Percentiles rank a stretch among this genome's conserved stretches.
Evolutionary conservation across 2,888 invertebrate species (phyloP).

Genomic region (Dasysyrphus albostriatus): DNA sequence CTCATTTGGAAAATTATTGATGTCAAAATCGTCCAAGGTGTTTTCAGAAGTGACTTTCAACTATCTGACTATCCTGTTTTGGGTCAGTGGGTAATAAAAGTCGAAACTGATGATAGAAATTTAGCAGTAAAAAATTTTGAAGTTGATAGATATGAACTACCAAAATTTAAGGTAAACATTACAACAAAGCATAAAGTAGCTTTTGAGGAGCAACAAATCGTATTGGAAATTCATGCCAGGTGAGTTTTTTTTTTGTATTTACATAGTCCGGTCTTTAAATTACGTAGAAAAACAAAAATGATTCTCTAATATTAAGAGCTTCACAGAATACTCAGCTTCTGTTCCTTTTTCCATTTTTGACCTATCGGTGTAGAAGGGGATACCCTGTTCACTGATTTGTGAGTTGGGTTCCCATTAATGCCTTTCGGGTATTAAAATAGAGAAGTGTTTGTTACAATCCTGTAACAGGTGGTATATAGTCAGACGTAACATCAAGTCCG

Average conservation of each 20-base stretch:
- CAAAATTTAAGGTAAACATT: conserved; percentile 95
- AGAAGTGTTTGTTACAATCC: too few species aligned
- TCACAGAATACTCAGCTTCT: too few species aligned
- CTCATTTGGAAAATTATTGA: conserved; percentile 92
- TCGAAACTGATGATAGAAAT: conserved; percentile 51
- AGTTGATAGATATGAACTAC: conserved; percentile 95
- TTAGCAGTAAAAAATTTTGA: conserved; percentile 81
- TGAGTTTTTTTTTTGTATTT: conserved; percentile 73
- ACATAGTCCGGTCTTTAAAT: too few species aligned
- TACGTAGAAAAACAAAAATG: too few species aligned
- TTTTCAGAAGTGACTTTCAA: conserved; percentile 90
- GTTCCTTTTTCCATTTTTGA: too few species aligned
- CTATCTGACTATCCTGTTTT: conserved; percentile 91
- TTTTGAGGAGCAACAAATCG: conserved; percentile 91
- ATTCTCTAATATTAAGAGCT: too few species aligned
- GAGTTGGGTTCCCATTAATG: too few species aligned
- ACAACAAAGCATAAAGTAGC: conserved; percentile 90
- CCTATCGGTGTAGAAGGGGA: too few species aligned
- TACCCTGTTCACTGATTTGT: too few species aligned
- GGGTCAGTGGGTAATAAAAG: conserved; percentile 91
- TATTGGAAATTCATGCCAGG: conserved; percentile 87
- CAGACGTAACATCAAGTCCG: too few species aligned
- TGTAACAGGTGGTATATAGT: too few species aligned
- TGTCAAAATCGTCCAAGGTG: conserved; percentile 82
- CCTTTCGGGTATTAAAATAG: too few species aligned